Conservation (phyloP, 2,888 invertebrate species). For the Megaustenia siamemsis region DNA sequence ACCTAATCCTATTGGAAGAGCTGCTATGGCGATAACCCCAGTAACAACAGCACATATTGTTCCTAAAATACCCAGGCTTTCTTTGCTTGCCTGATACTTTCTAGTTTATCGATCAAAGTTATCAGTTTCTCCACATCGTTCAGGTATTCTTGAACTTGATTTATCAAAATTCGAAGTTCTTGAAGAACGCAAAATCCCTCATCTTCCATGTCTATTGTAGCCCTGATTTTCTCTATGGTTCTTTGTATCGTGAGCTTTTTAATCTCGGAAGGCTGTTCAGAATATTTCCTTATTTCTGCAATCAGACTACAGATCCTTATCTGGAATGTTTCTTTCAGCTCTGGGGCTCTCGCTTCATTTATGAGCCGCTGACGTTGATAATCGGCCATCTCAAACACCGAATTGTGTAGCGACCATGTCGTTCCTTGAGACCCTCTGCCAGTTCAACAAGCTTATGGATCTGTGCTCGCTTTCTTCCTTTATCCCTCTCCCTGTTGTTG, state of each 20-base stretch:
- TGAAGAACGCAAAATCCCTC: background rate
- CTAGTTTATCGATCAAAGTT: too few relatives aligned
- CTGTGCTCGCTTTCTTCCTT: background rate
- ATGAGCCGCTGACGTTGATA: background rate
- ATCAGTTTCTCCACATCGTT: too few relatives aligned
- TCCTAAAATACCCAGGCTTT: too few relatives aligned
- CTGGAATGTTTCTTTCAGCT: background rate
- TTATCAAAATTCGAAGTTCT: background rate
- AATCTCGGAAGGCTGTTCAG: background rate
- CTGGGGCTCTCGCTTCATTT: background rate
- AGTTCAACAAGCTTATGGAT: background rate
- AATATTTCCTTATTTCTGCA: background rate
- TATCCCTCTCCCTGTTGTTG: constrained; percentile 21
- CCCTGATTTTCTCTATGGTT: background rate
- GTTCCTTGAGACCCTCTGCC: background rate
- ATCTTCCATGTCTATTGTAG: background rate
- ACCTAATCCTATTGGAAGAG: too few relatives aligned
- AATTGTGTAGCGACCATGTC: background rate
- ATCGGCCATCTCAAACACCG: background rate
- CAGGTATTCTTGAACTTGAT: too few relatives aligned
- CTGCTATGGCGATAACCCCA: too few relatives aligned
- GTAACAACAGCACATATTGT: too few relatives aligned
- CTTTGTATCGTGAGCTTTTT: background rate
- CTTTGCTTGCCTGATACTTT: too few relatives aligned
- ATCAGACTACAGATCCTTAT: background rate